Percentiles rank a stretch among this genome's conserved stretches.
These are phyloP conservation scores for Rotaria macrura DNA, from an alignment of 2,888 invertebrate species.

Conservation along the genomic window DNA sequence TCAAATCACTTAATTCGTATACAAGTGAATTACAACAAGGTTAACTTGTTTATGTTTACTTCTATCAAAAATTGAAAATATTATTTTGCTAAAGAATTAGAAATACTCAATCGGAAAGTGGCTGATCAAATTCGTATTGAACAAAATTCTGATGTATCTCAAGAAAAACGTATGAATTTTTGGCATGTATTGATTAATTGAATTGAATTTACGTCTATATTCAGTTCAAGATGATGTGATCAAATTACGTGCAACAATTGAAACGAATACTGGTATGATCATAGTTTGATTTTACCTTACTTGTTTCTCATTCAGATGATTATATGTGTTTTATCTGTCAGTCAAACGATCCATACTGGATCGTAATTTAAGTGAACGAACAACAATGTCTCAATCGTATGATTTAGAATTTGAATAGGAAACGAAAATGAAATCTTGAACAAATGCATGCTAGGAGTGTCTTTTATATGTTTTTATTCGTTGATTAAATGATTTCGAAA, in stretches of 20 bases:
- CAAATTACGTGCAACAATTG: not conserved
- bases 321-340: not conserved
- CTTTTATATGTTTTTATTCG: not conserved
- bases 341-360: not conserved
- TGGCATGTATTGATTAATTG: not conserved
- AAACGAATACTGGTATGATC: not conserved
- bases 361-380: conserved; percentile 14
- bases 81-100: not conserved
- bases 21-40: conserved; percentile 6
- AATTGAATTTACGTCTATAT: not conserved
- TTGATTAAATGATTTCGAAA: not conserved
- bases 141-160: not conserved
- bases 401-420: not conserved
- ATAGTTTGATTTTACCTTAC: not conserved
- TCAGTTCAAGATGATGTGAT: not conserved
- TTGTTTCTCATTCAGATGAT: not conserved
- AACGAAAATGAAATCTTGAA: not conserved
- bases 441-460: not conserved
- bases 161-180: not conserved
- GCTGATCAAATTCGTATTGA: not conserved
- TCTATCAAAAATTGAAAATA: not conserved
- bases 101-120: not conserved
- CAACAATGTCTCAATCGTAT: not conserved
- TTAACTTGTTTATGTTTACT: not conserved
- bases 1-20: not conserved